Percentiles rank a stretch among this genome's conserved stretches.
Evolutionary conservation across 2,797 vertebrate genomes (phyloP).

Genomic region (Lutjanus campechanus): DNA sequence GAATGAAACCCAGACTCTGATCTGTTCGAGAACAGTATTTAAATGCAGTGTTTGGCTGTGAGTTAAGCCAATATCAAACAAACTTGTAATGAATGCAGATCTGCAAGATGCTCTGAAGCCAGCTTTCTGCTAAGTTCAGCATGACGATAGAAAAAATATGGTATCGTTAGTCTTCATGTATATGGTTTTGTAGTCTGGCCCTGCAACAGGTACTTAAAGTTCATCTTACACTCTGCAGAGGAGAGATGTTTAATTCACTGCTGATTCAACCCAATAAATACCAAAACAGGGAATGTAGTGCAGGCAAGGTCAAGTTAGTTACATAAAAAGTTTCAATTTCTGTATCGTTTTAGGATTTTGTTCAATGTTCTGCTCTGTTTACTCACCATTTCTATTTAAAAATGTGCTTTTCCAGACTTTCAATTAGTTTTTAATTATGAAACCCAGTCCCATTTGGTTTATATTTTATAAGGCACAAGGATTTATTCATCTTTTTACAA

Average conservation of each 20-base stretch:
- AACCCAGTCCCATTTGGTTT: not conserved
- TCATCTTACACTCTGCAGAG: not conserved
- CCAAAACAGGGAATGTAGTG: not conserved
- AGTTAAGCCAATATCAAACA: slow-evolving; percentile 73
- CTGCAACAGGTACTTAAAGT: slow-evolving; percentile 32
- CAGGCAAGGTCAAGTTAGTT: not conserved
- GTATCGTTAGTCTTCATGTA: slow-evolving; percentile 14
- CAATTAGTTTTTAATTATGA: not conserved
- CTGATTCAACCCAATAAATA: not conserved
- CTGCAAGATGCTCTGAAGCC: slow-evolving; percentile 35
- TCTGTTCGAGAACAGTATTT: slow-evolving; percentile 59
- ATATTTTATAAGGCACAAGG: too few relatives aligned
- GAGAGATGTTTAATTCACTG: not conserved
- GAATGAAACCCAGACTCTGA: slow-evolving; percentile 53
- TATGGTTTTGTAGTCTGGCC: slow-evolving; percentile 3
- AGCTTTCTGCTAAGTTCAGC: slow-evolving; percentile 1
- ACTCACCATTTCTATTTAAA: not conserved
- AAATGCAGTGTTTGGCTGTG: slow-evolving; percentile 63
- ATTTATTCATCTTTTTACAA: too few relatives aligned
- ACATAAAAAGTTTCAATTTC: not conserved
- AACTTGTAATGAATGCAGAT: slow-evolving; percentile 67
- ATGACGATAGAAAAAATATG: not conserved
- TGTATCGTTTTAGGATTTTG: not conserved
- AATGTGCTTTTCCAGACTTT: not conserved
- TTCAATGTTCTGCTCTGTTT: not conserved